Evolutionary conservation across 2,888 invertebrate genomes (phyloP), one percentile per base, ranked within the genome.

Genomic region (Leucozona laternaria): DNA sequence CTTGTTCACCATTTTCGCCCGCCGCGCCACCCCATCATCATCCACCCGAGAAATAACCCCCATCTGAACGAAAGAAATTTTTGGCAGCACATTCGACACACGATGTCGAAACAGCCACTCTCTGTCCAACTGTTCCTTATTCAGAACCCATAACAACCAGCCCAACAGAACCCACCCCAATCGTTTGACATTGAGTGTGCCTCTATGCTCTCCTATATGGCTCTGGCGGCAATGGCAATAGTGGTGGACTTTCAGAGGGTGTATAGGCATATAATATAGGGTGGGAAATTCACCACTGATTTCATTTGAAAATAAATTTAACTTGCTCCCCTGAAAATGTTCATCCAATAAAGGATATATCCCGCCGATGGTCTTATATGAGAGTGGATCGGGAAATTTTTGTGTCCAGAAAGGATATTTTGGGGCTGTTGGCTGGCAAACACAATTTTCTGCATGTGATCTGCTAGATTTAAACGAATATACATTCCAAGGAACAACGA

Each of bases 21-120:
- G 58, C 81, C 77, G 81, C 77, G 48, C 57, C 11, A 50, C n/a
- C 31, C 37, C 15, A 57, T 55, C 53, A 62, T 34, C 53, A 31
- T 37, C 48, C 20, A 70, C 40, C 62, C 81, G 43, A 75, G 75
- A 86, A 82, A 71, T 79, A 58, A 58, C 73, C 81, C 86, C 62
- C 77, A 85, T 80, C 34, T 82, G 78, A 86, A 75, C 64, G 81
- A 81, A 71, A 40, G 53, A 80, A 57, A 82, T 79, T 86, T 86
- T 86, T 86, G 86, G 86, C 86, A 86, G 81, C 60, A 81, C 75
- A 82, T 86, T 82, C 86, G 75, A 86, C 78, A 79, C 73, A 71
- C 80, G 43, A 73, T 64, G 64, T 72, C 72, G 58, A 75, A 78
- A 79, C 78, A 71, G 62, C 78, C 57, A 28, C 31, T 58, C 58